phyloP scores from a whole-genome alignment of 2,113 vertebrate genomes.

The Labeo rohita region DNA sequence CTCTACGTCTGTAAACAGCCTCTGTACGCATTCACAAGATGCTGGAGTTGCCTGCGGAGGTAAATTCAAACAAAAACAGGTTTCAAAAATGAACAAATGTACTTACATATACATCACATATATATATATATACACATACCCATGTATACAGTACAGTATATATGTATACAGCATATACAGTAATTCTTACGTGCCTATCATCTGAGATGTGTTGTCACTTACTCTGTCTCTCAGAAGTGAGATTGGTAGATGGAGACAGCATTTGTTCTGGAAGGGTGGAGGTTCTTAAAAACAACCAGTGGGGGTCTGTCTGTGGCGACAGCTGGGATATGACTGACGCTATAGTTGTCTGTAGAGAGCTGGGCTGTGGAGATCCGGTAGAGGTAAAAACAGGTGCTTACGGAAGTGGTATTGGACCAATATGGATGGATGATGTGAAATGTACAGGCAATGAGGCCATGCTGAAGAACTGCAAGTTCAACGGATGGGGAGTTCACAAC shows the following conservation, averaged over 20 bases:
- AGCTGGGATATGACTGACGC: conserved; percentile 1
- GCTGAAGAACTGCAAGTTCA: neutral
- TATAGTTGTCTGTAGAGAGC: conserved; percentile 15
- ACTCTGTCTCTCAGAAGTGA: neutral
- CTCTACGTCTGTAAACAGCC: neutral
- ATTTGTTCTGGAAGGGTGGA: conserved; percentile 47
- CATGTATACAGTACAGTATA: no score
- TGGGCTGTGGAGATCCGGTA: conserved; percentile 19
- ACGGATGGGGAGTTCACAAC: neutral
- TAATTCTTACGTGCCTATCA: no score
- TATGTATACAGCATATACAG: no score
- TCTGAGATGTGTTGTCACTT: neutral
- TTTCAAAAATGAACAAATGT: neutral
- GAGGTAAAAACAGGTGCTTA: neutral
- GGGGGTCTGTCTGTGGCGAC: conserved; percentile 35
- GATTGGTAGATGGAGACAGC: neutral
- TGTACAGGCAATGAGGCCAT: neutral
- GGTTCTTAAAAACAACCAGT: neutral
- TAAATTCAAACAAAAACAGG: neutral
- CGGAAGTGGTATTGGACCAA: conserved; percentile 11
- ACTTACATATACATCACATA: no score
- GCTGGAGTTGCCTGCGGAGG: neutral
- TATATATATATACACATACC: no score
- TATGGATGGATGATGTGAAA: neutral
- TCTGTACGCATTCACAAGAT: conserved; percentile 8